phyloP scores from a whole-genome alignment of 1,140 invertebrate species.

The Brachionus koreanus region DNA sequence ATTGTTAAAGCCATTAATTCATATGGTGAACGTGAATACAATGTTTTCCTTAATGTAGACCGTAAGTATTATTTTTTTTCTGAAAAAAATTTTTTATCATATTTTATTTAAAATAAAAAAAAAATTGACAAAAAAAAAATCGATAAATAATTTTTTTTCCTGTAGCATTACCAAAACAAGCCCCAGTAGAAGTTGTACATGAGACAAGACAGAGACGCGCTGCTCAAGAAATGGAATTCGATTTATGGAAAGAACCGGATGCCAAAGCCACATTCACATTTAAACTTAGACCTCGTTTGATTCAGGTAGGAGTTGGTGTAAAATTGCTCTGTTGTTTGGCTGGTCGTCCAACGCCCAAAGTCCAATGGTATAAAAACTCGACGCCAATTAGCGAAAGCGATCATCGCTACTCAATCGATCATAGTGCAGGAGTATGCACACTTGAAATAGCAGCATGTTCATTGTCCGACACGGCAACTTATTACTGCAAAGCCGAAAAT shows the following conservation, averaged over 20 bases:
- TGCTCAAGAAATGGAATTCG: slow-evolving; percentile 39
- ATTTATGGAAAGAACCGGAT: slow-evolving; percentile 45
- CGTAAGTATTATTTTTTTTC: slow-evolving; percentile 58
- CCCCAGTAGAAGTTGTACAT: neutral
- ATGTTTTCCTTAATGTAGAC: slow-evolving; percentile 94
- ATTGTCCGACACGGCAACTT: slow-evolving; percentile 90
- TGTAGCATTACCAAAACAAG: neutral
- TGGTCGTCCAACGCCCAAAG: slow-evolving; percentile 86
- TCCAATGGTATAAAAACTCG: slow-evolving; percentile 80
- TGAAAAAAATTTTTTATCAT: neutral
- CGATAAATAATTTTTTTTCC: neutral
- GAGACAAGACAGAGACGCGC: neutral
- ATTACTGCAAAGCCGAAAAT: slow-evolving; percentile 86
- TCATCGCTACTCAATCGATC: slow-evolving; percentile 71
- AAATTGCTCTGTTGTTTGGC: slow-evolving; percentile 94
- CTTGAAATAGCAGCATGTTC: slow-evolving; percentile 92
- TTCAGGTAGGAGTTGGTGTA: slow-evolving; percentile 71
- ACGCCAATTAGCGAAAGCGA: slow-evolving; percentile 66
- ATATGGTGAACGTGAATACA: slow-evolving; percentile 90
- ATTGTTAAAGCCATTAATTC: slow-evolving; percentile 94
- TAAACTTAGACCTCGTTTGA: slow-evolving; percentile 89
- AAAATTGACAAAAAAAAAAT: slow-evolving; percentile 58
- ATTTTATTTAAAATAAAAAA: neutral
- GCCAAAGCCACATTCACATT: slow-evolving; percentile 85
- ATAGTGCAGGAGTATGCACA: slow-evolving; percentile 81